A percentile compares a stretch with the other conserved stretches of the same genome.
phyloP scores from a whole-genome alignment of 2,113 vertebrate species.

The Empidonax alnorum region DNA sequence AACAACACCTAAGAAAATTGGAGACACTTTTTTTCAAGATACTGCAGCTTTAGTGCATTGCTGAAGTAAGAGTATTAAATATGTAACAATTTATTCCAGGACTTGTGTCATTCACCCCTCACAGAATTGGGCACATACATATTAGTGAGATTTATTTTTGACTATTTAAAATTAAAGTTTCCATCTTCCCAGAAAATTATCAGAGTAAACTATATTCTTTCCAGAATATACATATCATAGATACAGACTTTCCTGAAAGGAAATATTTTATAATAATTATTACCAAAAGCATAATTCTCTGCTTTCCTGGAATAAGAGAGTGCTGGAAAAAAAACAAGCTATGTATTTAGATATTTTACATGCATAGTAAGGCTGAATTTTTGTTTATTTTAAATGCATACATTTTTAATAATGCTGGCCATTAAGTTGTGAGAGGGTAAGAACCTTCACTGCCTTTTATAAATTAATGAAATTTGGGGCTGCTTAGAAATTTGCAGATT shows the following conservation, averaged over 20 bases:
- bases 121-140: neutral
- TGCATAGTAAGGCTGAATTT: neutral
- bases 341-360: slow-evolving; percentile 8
- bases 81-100: neutral
- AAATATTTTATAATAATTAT: slow-evolving; percentile 56
- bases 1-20: neutral
- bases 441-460: neutral
- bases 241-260: slow-evolving; percentile 38
- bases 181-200: slow-evolving; percentile 60
- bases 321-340: neutral
- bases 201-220: slow-evolving; percentile 50
- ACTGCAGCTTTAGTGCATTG: neutral
- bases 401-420: neutral
- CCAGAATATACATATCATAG: slow-evolving; percentile 41
- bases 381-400: neutral
- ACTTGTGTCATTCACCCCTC: neutral
- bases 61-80: neutral
- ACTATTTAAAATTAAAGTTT: slow-evolving; percentile 47
- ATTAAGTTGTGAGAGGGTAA: neutral
- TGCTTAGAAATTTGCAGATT: slow-evolving; percentile 10
- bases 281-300: slow-evolving; percentile 37
- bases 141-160: slow-evolving; percentile 22
- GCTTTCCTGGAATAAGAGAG: slow-evolving; percentile 21
- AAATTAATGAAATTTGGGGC: neutral
- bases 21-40: neutral